phyloP scores from a whole-genome alignment of 2,888 invertebrate genomes.

The Drosophila colorata region DNA sequence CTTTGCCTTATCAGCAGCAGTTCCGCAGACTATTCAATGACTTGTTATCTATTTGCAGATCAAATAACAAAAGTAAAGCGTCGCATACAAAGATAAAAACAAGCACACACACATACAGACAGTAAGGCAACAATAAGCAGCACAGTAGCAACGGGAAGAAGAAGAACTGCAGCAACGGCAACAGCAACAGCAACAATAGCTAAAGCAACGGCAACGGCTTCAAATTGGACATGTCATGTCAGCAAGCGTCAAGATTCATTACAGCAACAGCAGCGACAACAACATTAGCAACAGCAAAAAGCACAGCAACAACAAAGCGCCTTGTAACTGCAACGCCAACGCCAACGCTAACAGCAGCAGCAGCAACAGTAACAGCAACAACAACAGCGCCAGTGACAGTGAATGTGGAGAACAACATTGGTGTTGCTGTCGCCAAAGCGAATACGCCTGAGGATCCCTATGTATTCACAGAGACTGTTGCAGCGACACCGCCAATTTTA shows the following conservation, averaged over 20 bases:
- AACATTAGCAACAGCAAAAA: constrained; percentile 30
- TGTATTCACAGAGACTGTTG: constrained; percentile 85
- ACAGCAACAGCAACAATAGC: constrained; percentile 25
- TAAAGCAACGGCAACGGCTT: constrained; percentile 60
- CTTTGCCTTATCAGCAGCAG: constrained; percentile 35
- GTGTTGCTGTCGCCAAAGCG: constrained; percentile 61
- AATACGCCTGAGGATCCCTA: constrained; percentile 85
- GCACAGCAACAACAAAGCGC: constrained; percentile 49
- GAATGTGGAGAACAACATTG: constrained; percentile 50
- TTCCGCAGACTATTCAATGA: constrained; percentile 21
- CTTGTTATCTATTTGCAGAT: constrained; percentile 56
- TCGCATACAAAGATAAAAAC: constrained; percentile 21
- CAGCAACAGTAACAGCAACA: constrained; percentile 27
- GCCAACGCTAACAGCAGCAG: constrained; percentile 29
- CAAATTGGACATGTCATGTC: constrained; percentile 85
- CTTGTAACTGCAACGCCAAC: constrained; percentile 39
- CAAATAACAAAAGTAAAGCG: constrained; percentile 55
- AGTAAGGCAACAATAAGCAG: constrained; percentile 18
- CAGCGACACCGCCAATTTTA: constrained; percentile 84
- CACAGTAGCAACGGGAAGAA: constrained; percentile 11
- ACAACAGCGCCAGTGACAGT: constrained; percentile 32
- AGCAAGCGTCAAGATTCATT: constrained; percentile 84
- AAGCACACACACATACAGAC: constrained; percentile 14
- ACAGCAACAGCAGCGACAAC: constrained; percentile 63
- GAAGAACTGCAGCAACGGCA: constrained; percentile 14